phyloP scores from a whole-genome alignment of 1,140 invertebrate species.

The Oedothorax gibbosus region DNA sequence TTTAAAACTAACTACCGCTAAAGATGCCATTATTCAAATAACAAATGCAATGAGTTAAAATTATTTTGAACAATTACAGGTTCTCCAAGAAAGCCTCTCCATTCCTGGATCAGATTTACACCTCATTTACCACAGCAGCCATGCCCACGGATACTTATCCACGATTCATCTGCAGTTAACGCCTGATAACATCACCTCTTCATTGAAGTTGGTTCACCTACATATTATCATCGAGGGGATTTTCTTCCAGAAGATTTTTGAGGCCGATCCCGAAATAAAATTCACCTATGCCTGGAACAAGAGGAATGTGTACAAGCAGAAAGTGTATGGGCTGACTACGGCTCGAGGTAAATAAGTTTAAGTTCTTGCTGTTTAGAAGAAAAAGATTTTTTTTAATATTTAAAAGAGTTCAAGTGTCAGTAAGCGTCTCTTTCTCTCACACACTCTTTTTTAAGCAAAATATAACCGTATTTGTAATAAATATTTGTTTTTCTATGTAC shows the following conservation, averaged over 20 bases:
- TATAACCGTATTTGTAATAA: too few species aligned
- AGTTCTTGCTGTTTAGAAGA: not conserved
- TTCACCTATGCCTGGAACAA: constrained; percentile 98
- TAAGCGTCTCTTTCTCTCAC: not conserved
- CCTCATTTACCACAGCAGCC: constrained; percentile 92
- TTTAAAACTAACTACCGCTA: too few species aligned
- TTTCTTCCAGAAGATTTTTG: constrained; percentile 89
- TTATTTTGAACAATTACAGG: constrained; percentile 69
- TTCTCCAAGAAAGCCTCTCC: constrained; percentile 92
- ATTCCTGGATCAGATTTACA: constrained; percentile 93
- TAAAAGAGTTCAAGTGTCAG: not conserved
- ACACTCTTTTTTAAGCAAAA: not conserved
- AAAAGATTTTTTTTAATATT: not conserved
- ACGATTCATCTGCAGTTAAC: constrained; percentile 93
- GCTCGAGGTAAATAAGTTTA: constrained; percentile 67
- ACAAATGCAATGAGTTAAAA: too few species aligned
- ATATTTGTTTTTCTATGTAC: too few species aligned
- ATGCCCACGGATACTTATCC: constrained; percentile 91
- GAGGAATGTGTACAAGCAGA: constrained; percentile 96
- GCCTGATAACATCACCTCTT: constrained; percentile 79
- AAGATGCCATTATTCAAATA: too few species aligned
- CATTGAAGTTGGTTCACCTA: constrained; percentile 87
- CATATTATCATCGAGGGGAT: constrained; percentile 93
- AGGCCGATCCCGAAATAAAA: constrained; percentile 93
- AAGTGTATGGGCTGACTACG: constrained; percentile 77